Evolutionary conservation across 2,888 invertebrate genomes (phyloP), one percentile per base, ranked within the genome.

Genomic region (Tipula helvola): DNA sequence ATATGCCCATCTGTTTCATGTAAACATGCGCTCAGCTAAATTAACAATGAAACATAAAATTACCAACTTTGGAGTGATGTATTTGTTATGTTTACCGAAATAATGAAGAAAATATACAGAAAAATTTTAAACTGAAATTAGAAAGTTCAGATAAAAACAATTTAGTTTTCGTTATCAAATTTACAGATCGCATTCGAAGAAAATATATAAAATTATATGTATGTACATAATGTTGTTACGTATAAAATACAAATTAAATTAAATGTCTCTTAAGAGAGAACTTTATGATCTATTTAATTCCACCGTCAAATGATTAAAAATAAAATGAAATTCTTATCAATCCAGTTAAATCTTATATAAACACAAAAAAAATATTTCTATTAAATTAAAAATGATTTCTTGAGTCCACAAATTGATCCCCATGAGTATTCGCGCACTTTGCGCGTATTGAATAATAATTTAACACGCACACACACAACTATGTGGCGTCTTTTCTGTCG

Each of bases 31-130:
- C 71, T 10, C 12, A 28, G 10, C 28, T 71, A 71, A 71, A 71
- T 71, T 71, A 71, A 71, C 71, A 71, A 71, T 71, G 71, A 71
- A 71, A 71, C 71, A 71, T 71, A 71, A 71, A 71, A 71, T 71
- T 71, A 71, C 71, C 71, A 71, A 71, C 28, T 71, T 71, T 71
- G 71, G 71, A 71, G 71, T 71, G 71, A 71, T 71, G 71, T 71
- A 71, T 71, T 71, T 71, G 71, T 71, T 71, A 18, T 71, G 71
- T 71, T 71, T 12, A 71, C 71, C 71, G 71, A 71, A 71, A 28
- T 71, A 71, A 71, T 71, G 71, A 71, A 71, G 71, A 71, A 71
- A 71, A 71, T 71, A 28, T 28, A 71, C 28, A 28, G 12, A 71
- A 28, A n/a, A 71, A 39, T 7, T 39, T 39, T 7, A 39, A 39